Base-by-base conservation (phyloP, 2,797 vertebrate species). In the Cuculus canorus region DNA sequence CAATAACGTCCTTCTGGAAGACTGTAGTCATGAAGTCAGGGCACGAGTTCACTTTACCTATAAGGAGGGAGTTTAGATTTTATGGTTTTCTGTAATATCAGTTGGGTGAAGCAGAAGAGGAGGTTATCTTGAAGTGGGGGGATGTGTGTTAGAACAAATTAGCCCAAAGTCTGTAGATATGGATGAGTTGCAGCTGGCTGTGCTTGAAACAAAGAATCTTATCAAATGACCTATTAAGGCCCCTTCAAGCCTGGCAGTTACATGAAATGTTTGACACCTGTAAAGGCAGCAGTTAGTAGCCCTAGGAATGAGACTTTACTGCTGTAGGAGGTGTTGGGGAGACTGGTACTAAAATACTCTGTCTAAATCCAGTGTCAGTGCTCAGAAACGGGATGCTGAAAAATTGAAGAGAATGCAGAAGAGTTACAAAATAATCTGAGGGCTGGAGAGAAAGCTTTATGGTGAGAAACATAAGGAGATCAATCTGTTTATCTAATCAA, bases 401-500 rank as follows among this genome's bases (percentile, higher is more conserved):
- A 90, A 86, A 32, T 19, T 57, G 15, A 85, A 71, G 41, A 82
- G 63, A 84, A 60, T 7, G 11, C 35, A 63, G 65, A 68, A 68
- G 70, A 83, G 50, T 68, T 92, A 33, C 47, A 68, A 45, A 52
- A 88, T 86, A 83, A 47, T 81, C 32, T 83, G 53, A 88, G 47
- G 28, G 48, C 64, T 73, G 92, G 45, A 75, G 85, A 64, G 57
- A 47, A 47, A 78, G 47, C 71, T 93, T 81, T 71, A 15, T 64
- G 45, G 19, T 57, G 75, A 82, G 92, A 90, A 95, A 53, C 81
- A 56, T 66, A 53, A 84, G 70, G 81, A 90, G 75, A 73, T 82
- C 41, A 82, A 77, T 88, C 81, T 95, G 35, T 63, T 92, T 87
- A 23, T 78, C 85, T 92, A 68, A 87, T 71, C 37, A 65, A 80